Evolutionary conservation across 1,140 invertebrate genomes (phyloP), one percentile per base, ranked within the genome.

Genomic region (Thalassaphorura encarpata): DNA sequence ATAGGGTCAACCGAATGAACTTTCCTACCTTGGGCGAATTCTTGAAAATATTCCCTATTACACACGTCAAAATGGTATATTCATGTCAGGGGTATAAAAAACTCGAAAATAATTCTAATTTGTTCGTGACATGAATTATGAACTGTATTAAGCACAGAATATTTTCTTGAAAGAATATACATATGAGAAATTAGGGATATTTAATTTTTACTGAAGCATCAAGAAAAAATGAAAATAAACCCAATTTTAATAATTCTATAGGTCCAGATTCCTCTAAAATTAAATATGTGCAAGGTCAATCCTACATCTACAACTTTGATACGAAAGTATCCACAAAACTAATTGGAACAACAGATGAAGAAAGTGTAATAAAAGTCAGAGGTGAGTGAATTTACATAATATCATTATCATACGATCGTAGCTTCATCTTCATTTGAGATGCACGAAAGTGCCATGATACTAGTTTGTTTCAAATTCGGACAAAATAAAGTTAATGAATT

Each of bases 291-390:
- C 73, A 77, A 54, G 82, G 81, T 41, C 77, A 75, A 41, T 77
- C 77, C 0, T 85, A 85, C 64, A 73, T 74, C 21, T 85, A 83
- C 62, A 71, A 76, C 24, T 78, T 82, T 61, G 77, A 83, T 57
- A 78, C 80, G 15, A 72, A 72, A 33, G 78, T 80, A 1, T 69
- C 75, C 24, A 81, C 82, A 2, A 70, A 72, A 0, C 69, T 84
- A 19, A 73, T 73, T 4, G 78, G 78, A 26, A 72, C 77, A 0
- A 72, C 77, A 23, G 76, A 77, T 45, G 76, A 78, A 43, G 73
- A 73, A 3, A 72, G 71, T 2, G 76, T 74, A 54, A 61, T 84
- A 13, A 63, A 70, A n/a, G 63, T 77, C 33, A 76, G 74, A 50
- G 81, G n/a, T n/a, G n/a, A n/a, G n/a, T n/a, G n/a, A n/a, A n/a